Conservation (phyloP, 2,113 vertebrate genomes). For the Lophotis ruficrista region DNA sequence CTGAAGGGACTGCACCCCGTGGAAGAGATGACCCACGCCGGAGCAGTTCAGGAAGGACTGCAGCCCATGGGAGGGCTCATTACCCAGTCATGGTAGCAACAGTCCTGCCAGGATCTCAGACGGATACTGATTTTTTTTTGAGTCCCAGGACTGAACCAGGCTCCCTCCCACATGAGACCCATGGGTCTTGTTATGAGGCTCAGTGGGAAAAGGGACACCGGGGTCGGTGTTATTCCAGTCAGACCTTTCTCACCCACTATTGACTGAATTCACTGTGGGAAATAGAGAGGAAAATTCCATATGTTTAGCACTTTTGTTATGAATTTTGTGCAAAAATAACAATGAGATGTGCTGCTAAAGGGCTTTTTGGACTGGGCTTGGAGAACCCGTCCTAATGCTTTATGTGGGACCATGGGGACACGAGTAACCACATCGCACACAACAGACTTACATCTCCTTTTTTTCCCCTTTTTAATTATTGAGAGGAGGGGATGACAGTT, state of each 20-base stretch:
- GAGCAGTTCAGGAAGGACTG: no score
- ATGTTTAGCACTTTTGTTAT: accelerated
- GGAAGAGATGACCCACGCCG: no score
- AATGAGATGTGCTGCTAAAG: accelerated
- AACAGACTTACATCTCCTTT: background rate
- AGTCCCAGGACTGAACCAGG: background rate
- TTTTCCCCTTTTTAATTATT: background rate
- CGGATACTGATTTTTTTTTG: background rate
- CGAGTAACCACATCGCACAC: background rate
- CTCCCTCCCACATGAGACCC: background rate
- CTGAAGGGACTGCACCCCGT: no score
- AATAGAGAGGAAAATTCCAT: background rate
- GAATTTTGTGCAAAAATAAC: background rate
- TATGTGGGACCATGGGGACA: background rate
- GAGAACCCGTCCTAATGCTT: background rate
- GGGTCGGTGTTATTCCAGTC: background rate
- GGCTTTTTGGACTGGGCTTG: background rate
- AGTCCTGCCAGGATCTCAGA: background rate
- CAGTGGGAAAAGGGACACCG: background rate
- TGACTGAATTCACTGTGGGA: background rate
- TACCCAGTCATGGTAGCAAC: background rate
- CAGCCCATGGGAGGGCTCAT: background rate
- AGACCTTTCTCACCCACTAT: background rate
- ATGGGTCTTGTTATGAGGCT: background rate
- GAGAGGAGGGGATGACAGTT: background rate